These are phyloP conservation scores for Ranitomeya imitator DNA, from an alignment of 2,113 vertebrate genomes.

Conservation along the genomic window DNA sequence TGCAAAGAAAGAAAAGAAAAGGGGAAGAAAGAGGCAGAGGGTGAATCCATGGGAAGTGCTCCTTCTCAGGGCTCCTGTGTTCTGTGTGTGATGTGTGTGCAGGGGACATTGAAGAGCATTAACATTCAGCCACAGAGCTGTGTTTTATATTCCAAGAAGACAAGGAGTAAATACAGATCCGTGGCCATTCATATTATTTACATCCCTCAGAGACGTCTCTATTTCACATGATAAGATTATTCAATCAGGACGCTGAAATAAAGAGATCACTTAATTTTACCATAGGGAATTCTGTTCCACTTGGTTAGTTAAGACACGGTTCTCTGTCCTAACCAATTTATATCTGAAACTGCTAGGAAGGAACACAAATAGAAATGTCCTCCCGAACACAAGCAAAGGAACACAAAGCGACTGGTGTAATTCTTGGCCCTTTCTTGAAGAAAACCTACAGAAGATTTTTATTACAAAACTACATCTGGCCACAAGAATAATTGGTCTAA, in stretches of 20 bases:
- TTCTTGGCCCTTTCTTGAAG: neutral
- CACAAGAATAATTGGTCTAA: neutral
- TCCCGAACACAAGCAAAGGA: conserved; percentile 14
- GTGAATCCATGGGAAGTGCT: conserved; percentile 39
- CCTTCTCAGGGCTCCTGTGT: conserved; percentile 13
- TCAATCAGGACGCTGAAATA: conserved; percentile 84
- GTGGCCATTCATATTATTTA: conserved; percentile 93
- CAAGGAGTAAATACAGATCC: conserved; percentile 89
- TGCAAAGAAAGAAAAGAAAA: conserved; percentile 66
- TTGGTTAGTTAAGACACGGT: conserved; percentile 78
- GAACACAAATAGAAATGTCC: conserved; percentile 60
- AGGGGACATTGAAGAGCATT: conserved; percentile 73
- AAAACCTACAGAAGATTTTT: neutral
- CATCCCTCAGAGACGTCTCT: conserved; percentile 81
- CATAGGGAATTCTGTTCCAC: conserved; percentile 83
- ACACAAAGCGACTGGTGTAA: neutral
- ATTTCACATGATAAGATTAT: conserved; percentile 84
- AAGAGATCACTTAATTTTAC: conserved; percentile 86
- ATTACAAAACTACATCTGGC: neutral
- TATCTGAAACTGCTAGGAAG: conserved; percentile 67
- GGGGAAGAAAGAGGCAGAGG: conserved; percentile 45
- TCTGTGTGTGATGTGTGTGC: conserved; percentile 56
- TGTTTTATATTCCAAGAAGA: conserved; percentile 81
- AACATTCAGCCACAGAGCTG: conserved; percentile 74
- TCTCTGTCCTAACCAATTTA: conserved; percentile 82